Evolutionary conservation across 2,797 vertebrate genomes (phyloP).

Genomic region (Sebastes glaucus): DNA sequence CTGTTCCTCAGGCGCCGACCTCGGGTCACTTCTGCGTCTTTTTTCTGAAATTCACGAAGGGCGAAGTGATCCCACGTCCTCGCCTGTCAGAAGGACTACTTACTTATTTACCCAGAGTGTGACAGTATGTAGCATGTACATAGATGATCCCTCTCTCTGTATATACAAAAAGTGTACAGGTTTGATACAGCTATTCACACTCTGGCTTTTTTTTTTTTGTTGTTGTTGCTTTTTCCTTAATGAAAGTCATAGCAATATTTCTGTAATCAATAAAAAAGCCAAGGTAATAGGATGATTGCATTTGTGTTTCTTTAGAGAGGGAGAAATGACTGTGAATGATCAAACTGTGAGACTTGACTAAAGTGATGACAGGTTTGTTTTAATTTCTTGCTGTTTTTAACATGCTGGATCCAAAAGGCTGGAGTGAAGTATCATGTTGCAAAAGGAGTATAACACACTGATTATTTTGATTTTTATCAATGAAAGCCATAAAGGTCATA

Average conservation of each 20-base stretch:
- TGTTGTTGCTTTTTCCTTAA: constrained; percentile 56
- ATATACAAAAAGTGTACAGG: constrained; percentile 73
- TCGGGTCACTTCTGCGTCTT: constrained; percentile 37
- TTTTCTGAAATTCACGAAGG: constrained; percentile 25
- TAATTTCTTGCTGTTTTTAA: constrained; percentile 49
- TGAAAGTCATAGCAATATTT: constrained; percentile 81
- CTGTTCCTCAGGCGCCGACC: constrained; percentile 36
- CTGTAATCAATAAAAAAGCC: constrained; percentile 76
- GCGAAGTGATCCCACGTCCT: constrained; percentile 34
- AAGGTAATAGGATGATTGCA: constrained; percentile 63
- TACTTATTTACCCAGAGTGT: constrained; percentile 66
- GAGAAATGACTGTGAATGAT: constrained; percentile 70
- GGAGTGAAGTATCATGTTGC: constrained; percentile 41
- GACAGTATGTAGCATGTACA: constrained; percentile 82
- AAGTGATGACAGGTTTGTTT: constrained; percentile 41
- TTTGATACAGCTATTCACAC: constrained; percentile 79
- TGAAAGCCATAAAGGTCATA: constrained; percentile 73
- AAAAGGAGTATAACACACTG: constrained; percentile 56
- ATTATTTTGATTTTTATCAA: constrained; percentile 64
- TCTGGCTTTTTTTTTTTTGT: constrained; percentile 54
- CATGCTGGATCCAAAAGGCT: constrained; percentile 62
- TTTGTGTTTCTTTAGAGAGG: constrained; percentile 52
- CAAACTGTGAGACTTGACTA: constrained; percentile 72
- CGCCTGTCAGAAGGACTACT: constrained; percentile 54
- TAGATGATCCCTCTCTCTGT: constrained; percentile 74